Evolutionary conservation across 2,113 vertebrate species (phyloP).

Genomic region (Petrocephalus zakoni): DNA sequence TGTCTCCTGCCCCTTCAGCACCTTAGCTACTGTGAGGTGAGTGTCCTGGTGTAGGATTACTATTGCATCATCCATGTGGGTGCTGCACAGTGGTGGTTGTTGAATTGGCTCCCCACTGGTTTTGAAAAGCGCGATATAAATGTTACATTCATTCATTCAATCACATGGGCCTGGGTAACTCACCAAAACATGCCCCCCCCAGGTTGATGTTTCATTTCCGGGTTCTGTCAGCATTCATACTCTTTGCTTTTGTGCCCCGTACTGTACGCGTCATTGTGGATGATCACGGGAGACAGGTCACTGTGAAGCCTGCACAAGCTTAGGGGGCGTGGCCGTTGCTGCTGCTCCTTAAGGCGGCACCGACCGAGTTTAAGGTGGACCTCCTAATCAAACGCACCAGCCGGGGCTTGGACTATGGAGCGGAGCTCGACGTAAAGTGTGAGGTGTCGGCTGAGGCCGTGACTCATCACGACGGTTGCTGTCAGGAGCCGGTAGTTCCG

Average conservation of each 20-base stretch:
- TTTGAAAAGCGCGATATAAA: no score
- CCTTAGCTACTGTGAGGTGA: no score
- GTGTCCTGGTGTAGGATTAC: no score
- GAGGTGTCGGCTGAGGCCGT: not conserved
- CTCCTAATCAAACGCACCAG: not conserved
- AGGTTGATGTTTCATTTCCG: no score
- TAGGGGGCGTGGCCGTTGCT: not conserved
- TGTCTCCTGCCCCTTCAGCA: no score
- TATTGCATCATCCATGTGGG: no score
- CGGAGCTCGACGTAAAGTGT: not conserved
- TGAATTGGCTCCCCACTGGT: no score
- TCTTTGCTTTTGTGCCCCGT: not conserved
- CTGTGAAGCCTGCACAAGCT: not conserved
- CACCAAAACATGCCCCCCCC: no score
- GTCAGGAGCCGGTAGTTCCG: not conserved
- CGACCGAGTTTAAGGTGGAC: not conserved
- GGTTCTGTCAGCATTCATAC: no score
- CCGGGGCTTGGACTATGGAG: not conserved
- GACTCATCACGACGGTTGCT: not conserved
- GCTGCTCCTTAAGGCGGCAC: not conserved
- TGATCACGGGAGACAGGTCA: conserved; percentile 4
- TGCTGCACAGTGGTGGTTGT: no score
- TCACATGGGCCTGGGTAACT: no score
- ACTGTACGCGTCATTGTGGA: not conserved
- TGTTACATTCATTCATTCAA: no score